Base-by-base conservation (phyloP, 1,140 invertebrate genomes). In the Drosophila erecta region DNA sequence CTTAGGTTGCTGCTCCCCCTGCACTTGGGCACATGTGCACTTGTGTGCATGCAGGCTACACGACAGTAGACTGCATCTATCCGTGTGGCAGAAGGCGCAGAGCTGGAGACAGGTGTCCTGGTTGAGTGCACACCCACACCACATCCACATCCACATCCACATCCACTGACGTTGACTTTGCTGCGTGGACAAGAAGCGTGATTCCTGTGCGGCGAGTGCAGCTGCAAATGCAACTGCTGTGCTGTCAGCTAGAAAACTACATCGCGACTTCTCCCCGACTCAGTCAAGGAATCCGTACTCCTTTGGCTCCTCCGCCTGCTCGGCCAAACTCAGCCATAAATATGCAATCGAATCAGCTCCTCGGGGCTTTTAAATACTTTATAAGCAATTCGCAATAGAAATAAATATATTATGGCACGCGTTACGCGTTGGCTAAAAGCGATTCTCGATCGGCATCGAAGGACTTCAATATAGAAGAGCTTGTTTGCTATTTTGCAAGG, bases 141-240 rank as follows among this genome's bases (percentile, higher is more conserved):
- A 7, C 22, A 30, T 30, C 27, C 27, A 10, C 27, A 10, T 10
- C 30, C 7, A 0, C 8, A 30, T 30, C 7, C 46, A 22, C 46
- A 47, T 22, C 22, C 46, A 22, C 22, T 47, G 22, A 47, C 46
- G 46, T 47, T 47, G 46, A 27, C 46, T 47, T 33, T 50, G 47
- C 47, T 27, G 47, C 47, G 27, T 50, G 47, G 47, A 50, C 47
- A 27, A 50, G 47, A 50, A 50, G 27, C 47, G 47, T 50, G 47
- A n/a, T 50, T 50, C 47, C 47, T 50, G 47, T 30, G 27, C 24
- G 47, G 27, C 30, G 47, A 50, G 17, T 30, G 47, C 47, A 30
- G 12, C 30, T 30, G 37, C 11, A 44, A 17, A 10, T 20, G 17
- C 41, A 44, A 50, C 24, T 50, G 47, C 22, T 50, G 47, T 50